These are phyloP conservation scores for Chydorus sphaericus DNA, from an alignment of 2,888 invertebrate genomes.

Conservation along the genomic window DNA sequence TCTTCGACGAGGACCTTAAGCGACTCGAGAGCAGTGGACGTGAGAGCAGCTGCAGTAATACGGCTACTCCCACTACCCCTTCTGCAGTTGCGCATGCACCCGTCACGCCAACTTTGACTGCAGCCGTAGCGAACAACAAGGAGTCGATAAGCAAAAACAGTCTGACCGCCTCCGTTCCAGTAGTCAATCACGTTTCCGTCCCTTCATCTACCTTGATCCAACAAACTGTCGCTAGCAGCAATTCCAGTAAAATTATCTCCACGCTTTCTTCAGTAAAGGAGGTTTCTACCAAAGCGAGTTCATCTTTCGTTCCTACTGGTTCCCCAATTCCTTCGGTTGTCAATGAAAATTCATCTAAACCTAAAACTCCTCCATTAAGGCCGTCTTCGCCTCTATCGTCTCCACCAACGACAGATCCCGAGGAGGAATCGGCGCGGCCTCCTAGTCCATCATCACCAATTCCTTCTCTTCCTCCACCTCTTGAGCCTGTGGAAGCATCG, in stretches of 20 bases:
- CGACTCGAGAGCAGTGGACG: conserved; percentile 60
- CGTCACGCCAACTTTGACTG: background rate
- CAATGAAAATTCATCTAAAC: background rate
- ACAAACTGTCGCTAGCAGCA: conserved; percentile 7
- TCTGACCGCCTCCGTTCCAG: conserved; percentile 19
- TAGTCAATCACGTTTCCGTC: conserved; percentile 18
- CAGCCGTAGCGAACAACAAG: conserved; percentile 20
- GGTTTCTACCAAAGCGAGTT: background rate
- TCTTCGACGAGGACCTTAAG: conserved; percentile 91
- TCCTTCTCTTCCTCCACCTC: background rate
- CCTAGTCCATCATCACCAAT: background rate
- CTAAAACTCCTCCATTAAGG: conserved; percentile 16
- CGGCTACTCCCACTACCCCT: background rate
- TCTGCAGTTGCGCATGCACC: background rate
- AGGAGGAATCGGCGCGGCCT: background rate
- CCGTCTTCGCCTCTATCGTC: conserved; percentile 18
- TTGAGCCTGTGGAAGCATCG: no score
- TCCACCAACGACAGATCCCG: conserved; percentile 15
- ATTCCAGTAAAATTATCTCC: no score
- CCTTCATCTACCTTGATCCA: conserved; percentile 16
- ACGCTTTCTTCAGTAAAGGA: conserved; percentile 3
- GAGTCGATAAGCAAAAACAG: conserved; percentile 14
- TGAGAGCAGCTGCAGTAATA: no score
- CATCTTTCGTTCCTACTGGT: background rate
- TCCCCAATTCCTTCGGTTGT: background rate